phyloP scores from a whole-genome alignment of 2,113 vertebrate species.

The Carassius gibelio region DNA sequence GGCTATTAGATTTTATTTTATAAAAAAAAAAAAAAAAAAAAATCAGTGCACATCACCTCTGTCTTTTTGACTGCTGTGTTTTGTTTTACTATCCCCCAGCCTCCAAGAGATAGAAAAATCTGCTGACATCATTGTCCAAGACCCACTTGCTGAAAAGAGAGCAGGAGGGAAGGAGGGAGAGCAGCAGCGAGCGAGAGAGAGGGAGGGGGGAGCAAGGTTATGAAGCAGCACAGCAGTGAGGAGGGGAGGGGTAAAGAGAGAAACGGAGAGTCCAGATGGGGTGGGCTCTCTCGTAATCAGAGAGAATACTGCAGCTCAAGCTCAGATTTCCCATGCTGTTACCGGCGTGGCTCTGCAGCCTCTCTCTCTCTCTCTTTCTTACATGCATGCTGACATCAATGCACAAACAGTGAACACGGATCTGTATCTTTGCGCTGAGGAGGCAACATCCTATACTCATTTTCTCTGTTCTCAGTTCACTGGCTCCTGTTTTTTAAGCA shows the following conservation, averaged over 20 bases:
- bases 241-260: background rate
- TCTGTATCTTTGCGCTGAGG: constrained; percentile 38
- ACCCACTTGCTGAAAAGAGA: constrained; percentile 68
- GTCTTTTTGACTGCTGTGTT: constrained; percentile 63
- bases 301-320: constrained; percentile 73
- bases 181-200: background rate
- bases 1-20: background rate
- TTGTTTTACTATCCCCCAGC: constrained; percentile 66
- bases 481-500: constrained; percentile 28
- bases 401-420: constrained; percentile 37
- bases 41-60: constrained; percentile 1
- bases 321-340: constrained; percentile 61
- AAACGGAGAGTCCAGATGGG: constrained; percentile 50
- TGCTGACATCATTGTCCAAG: constrained; percentile 80
- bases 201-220: constrained; percentile 27
- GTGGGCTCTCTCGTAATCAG: constrained; percentile 57
- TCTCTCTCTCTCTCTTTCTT: constrained; percentile 1
- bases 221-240: background rate
- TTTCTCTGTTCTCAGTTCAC: constrained; percentile 36
- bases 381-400: constrained; percentile 41
- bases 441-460: constrained; percentile 26
- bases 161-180: background rate
- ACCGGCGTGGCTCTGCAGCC: constrained; percentile 45
- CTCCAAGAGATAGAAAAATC: constrained; percentile 65
- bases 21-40: too few relatives aligned